Evolutionary conservation across 2,797 vertebrate species (phyloP).

Genomic region (Mormyrus hasselquistii): DNA sequence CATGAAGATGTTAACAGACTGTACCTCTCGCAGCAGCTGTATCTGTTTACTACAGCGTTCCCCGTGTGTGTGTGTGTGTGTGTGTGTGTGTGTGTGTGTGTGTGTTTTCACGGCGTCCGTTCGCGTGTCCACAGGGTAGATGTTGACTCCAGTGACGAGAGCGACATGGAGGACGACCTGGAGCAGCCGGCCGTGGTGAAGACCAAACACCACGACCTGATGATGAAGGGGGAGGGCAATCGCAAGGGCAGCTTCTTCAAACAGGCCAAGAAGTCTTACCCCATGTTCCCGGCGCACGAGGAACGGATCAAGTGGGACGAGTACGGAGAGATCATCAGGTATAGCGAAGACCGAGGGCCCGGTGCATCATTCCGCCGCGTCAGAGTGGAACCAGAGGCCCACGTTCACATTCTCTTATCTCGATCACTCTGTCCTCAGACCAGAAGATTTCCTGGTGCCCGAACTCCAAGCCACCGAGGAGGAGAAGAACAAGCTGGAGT

Average conservation of each 20-base stretch:
- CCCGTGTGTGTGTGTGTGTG: neutral
- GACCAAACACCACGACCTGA: conserved; percentile 89
- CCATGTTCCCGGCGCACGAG: conserved; percentile 95
- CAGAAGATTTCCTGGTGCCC: conserved; percentile 95
- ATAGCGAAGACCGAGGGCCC: conserved; percentile 30
- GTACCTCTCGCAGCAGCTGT: neutral
- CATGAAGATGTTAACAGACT: too few species aligned
- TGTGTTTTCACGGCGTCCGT: neutral
- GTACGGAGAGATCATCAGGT: conserved; percentile 98
- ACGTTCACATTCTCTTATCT: too few species aligned
- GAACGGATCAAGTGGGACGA: conserved; percentile 98
- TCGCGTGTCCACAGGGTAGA: conserved; percentile 67
- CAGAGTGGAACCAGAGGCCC: too few species aligned
- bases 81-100: neutral
- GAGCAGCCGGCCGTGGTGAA: conserved; percentile 83
- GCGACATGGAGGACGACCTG: conserved; percentile 87
- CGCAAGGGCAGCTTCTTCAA: conserved; percentile 98
- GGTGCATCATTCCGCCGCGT: neutral
- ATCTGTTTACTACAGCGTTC: neutral
- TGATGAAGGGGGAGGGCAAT: conserved; percentile 96
- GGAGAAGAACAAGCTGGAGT: conserved; percentile 93
- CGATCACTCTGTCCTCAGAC: conserved; percentile 51
- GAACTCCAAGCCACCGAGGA: conserved; percentile 96
- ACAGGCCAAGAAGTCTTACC: conserved; percentile 96
- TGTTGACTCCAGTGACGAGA: conserved; percentile 95